Evolutionary conservation across 2,888 invertebrate species (phyloP).

Genomic region (Prosapia bicincta): DNA sequence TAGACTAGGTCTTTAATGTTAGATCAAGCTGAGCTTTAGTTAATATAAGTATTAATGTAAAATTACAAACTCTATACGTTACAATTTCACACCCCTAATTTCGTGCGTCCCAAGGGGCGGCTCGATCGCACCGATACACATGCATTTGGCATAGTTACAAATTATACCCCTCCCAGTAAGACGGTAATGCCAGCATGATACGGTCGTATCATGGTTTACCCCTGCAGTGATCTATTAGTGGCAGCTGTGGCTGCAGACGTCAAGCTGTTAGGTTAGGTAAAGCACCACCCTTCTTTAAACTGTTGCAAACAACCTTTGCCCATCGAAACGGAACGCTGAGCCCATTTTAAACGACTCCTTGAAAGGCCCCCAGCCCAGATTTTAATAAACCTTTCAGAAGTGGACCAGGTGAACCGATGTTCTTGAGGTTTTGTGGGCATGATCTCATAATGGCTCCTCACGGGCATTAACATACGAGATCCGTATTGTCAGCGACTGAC

Average conservation of each 20-base stretch:
- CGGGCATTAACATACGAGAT: not conserved
- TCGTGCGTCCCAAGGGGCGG: not conserved
- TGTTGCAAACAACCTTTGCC: not conserved
- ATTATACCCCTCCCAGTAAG: not conserved
- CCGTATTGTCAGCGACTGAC: not conserved
- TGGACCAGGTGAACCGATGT: not conserved
- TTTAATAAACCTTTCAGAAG: not conserved
- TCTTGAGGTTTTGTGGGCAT: not conserved
- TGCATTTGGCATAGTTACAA: not conserved
- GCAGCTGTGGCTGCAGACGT: not conserved
- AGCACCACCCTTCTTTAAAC: not conserved
- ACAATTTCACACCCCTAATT: too few species aligned
- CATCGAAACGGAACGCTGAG: not conserved
- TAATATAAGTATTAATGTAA: too few species aligned
- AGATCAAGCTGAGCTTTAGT: too few species aligned
- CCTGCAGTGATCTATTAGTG: not conserved
- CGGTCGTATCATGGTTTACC: not conserved
- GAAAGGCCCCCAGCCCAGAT: not conserved
- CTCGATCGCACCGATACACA: not conserved
- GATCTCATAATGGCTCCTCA: not conserved
- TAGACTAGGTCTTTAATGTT: too few species aligned
- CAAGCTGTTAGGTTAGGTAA: not conserved
- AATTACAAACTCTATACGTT: too few species aligned
- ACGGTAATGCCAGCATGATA: not conserved
- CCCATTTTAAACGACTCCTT: not conserved